Base-by-base conservation (phyloP, 2,888 invertebrate species). In the Schizotus pectinicornis region DNA sequence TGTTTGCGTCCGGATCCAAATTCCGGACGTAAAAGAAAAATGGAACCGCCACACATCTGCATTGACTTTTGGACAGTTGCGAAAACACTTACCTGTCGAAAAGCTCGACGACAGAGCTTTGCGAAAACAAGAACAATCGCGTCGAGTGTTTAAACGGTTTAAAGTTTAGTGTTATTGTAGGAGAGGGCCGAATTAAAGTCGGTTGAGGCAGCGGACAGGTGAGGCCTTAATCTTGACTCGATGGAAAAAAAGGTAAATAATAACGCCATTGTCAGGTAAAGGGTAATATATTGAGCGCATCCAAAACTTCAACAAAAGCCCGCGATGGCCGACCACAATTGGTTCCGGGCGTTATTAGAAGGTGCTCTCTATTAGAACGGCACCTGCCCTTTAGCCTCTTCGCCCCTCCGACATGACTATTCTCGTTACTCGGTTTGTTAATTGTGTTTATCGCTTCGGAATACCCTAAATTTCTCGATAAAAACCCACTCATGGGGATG, bases 291-390 rank as follows among this genome's bases (percentile, higher is more conserved):
- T 55, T 32, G 59, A 43, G 39, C 35, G 54, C 49, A 38, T 45
- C 46, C 46, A 56, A 35, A 36, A 30, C 47, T 53, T 39, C 37
- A 43, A 52, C 47, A 50, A 56, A 50, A 56, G 56, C 50, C 45
- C 9, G 32, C 46, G 34, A 53, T 53, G 53, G 34, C 46, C 41
- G 41, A 37, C 43, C 60, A 60, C 41, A 56, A 60, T 60, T 60
- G 56, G 60, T 56, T 52, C 37, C 60, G 36, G 56, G 47, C 54
- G 47, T 39, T 52, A 52, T 57, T 57, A 57, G 47, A 47, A 36
- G 46, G 57, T 51, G 50, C 51, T 50, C 39, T 51, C 39, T 38
- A 39, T 56, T 56, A 56, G 56, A 56, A 45, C 49, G 50, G 47
- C 57, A 57, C 57, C 57, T 57, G 57, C 52, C 41, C 39, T 56